phyloP scores from a whole-genome alignment of 2,888 invertebrate species.

The Mimas tiliae region DNA sequence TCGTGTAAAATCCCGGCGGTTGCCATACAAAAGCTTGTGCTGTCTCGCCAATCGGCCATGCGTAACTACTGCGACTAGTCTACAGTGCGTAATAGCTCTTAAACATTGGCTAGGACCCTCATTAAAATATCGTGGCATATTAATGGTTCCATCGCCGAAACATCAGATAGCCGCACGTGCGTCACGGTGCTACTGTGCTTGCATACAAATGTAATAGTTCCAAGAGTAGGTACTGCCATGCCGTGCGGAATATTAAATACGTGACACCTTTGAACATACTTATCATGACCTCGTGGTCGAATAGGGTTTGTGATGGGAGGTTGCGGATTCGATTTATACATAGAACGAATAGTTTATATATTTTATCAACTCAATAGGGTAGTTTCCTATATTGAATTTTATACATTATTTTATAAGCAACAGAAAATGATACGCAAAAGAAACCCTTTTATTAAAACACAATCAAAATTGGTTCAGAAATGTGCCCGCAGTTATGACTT shows the following conservation, averaged over 20 bases:
- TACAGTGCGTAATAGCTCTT: no score
- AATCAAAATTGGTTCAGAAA: no score
- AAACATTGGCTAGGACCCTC: neutral
- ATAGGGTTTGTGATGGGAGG: neutral
- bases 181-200: neutral
- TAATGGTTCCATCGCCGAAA: neutral
- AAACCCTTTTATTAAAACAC: no score
- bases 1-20: no score
- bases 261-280: constrained; percentile 8
- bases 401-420: no score
- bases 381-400: no score
- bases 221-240: neutral
- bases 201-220: constrained; percentile 8
- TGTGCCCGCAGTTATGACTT: no score
- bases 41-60: no score
- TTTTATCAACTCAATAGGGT: no score
- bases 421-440: no score
- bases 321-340: neutral
- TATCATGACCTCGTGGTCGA: neutral
- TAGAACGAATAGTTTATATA: neutral
- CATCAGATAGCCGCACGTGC: constrained; percentile 4
- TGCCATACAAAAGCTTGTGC: no score
- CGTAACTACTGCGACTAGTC: no score
- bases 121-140: constrained; percentile 8
- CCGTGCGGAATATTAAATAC: neutral